Evolutionary conservation across 2,797 vertebrate species (phyloP).

Genomic region (Spheniscus humboldti): DNA sequence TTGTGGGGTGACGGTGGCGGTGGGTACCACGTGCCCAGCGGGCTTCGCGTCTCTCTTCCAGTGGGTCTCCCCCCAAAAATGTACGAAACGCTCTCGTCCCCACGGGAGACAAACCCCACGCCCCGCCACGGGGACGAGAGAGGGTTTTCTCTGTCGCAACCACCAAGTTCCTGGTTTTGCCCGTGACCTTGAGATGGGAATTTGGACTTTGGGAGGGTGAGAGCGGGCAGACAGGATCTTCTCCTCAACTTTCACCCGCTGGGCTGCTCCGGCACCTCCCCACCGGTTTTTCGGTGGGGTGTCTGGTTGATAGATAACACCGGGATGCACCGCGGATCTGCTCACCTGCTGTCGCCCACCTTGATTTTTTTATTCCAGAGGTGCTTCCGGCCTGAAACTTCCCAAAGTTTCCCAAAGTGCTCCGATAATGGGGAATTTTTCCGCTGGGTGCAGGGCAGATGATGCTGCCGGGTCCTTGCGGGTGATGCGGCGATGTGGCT

Average conservation of each 20-base stretch:
- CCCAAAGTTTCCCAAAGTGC: neutral
- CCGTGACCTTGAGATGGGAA: conserved; percentile 53
- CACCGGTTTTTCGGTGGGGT: neutral
- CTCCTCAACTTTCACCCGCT: neutral
- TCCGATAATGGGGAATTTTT: neutral
- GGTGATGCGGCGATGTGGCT: neutral
- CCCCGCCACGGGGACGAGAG: neutral
- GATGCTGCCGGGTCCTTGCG: neutral
- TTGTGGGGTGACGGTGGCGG: neutral
- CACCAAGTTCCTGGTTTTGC: conserved; percentile 27
- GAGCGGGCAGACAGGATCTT: neutral
- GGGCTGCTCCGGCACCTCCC: neutral
- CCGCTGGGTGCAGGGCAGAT: fast-evolving
- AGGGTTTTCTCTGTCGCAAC: neutral
- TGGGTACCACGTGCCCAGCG: neutral
- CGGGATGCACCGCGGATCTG: neutral
- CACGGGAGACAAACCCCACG: neutral
- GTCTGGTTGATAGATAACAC: fast-evolving
- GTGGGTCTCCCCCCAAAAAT: neutral
- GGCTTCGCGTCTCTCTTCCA: neutral
- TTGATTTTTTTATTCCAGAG: neutral
- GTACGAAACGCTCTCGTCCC: neutral
- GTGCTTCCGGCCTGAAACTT: neutral
- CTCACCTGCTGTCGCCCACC: neutral
- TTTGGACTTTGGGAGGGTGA: conserved; percentile 48